These are phyloP conservation scores for Dorcus hopei DNA, from an alignment of 2,888 invertebrate genomes.

Conservation along the genomic window DNA sequence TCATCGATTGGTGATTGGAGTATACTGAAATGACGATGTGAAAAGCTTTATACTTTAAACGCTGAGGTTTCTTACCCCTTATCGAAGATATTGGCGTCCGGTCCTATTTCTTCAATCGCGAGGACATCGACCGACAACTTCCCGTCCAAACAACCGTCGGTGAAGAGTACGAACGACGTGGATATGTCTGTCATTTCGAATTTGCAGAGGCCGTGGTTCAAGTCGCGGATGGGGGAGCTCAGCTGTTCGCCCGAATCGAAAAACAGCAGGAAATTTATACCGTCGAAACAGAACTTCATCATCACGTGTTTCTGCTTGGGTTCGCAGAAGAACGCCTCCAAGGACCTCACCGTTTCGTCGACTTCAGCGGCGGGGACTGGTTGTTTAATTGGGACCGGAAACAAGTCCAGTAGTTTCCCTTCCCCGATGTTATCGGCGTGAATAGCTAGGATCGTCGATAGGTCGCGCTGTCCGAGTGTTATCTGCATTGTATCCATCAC, in stretches of 20 bases:
- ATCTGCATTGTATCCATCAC: slow-evolving; percentile 64
- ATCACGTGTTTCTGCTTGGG: slow-evolving; percentile 61
- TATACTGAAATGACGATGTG: slow-evolving; percentile 52
- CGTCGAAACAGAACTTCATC: slow-evolving; percentile 64
- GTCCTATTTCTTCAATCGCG: slow-evolving; percentile 69
- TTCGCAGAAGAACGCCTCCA: slow-evolving; percentile 73
- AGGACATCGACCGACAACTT: slow-evolving; percentile 68
- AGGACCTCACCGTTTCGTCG: slow-evolving; percentile 56
- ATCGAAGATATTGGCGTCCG: slow-evolving; percentile 59
- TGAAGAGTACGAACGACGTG: slow-evolving; percentile 61
- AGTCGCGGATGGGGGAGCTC: slow-evolving; percentile 70
- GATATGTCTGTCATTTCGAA: slow-evolving; percentile 67
- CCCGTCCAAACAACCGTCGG: slow-evolving; percentile 67
- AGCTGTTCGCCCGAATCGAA: slow-evolving; percentile 72
- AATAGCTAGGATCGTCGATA: slow-evolving; percentile 68
- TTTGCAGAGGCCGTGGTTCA: slow-evolving; percentile 68
- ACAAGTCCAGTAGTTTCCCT: slow-evolving; percentile 54
- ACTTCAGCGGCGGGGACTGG: slow-evolving; percentile 24
- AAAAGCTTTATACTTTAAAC: neutral
- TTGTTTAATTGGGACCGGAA: slow-evolving; percentile 37
- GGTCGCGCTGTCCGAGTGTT: slow-evolving; percentile 72
- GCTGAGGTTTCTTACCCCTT: slow-evolving; percentile 52
- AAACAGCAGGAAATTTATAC: slow-evolving; percentile 67
- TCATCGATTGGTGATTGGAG: slow-evolving; percentile 64
- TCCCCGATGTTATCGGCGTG: slow-evolving; percentile 70